Evolutionary conservation across 1,140 invertebrate genomes (phyloP).

Genomic region (Leucophenga varia): DNA sequence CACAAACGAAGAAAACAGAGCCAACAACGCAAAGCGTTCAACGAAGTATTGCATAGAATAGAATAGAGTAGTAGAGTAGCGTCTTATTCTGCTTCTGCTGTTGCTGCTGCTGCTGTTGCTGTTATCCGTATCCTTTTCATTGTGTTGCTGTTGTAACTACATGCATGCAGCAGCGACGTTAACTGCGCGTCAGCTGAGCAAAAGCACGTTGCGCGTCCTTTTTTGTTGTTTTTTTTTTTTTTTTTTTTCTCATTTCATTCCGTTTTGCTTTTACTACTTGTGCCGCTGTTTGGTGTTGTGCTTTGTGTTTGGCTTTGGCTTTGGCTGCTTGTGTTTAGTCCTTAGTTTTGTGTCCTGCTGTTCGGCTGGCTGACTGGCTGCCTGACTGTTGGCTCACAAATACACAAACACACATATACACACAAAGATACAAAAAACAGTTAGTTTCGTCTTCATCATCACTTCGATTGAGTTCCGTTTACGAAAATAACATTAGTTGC

Average conservation of each 20-base stretch:
- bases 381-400: no score
- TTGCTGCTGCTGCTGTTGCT: neutral
- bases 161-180: no score
- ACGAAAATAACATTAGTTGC: conserved; percentile 56
- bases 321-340: conserved; percentile 13
- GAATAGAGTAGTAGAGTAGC: neutral
- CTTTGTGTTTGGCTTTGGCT: neutral
- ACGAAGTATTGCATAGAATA: no score
- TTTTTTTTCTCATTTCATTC: neutral
- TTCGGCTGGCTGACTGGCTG: conserved; percentile 2
- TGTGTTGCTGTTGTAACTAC: no score
- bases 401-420: no score
- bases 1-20: no score
- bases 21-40: no score
- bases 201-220: no score
- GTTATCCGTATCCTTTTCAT: neutral
- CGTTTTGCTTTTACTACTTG: neutral
- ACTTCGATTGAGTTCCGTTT: conserved; percentile 52
- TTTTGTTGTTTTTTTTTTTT: neutral
- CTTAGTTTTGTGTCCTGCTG: conserved; percentile 19
- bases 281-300: neutral
- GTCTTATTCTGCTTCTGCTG: neutral
- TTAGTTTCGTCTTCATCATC: conserved; percentile 16
- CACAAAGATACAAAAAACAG: no score
- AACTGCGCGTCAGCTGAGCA: no score